Base-by-base conservation (phyloP, 2,888 invertebrate genomes). In the Andrena minutula region DNA sequence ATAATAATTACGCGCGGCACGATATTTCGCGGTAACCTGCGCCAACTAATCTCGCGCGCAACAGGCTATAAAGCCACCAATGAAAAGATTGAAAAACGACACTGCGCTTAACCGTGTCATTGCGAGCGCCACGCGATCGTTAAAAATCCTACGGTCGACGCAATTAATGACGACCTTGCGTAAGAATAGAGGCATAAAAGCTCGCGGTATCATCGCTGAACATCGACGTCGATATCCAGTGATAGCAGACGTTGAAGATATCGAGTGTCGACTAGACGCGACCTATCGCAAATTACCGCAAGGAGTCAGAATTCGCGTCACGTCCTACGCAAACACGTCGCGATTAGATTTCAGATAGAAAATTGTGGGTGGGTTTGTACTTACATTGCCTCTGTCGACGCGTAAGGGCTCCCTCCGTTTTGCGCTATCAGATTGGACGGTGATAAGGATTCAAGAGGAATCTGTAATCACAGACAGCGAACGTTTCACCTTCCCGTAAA, bases 371-470 rank as follows among this genome's bases (percentile, higher is more conserved):
- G 60, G 0, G 51, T 26, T 63, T 30, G 5, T 56, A 92, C 93
- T 91, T 83, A 94, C 93, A 89, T 90, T 79, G 90, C 89, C 51
- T 93, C 93, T n/a, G 89, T 88, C 2, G 91, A 81, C 4, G 88
- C 85, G 28, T 90, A 92, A 2, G 92, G 91, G 79, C 91, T 92
- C 56, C 90, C 90, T 72, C 89, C 89, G 80, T 88, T 93, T 60
- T 90, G 91, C 3, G 82, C 63, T 26, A 89, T 70, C 63, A 91
- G 63, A 82, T 81, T 86, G 10, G 91, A 77, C n/a, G 92, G 58
- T 28, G 91, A 88, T 75, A 93, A 81, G 28, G 92, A 89, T 28
- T 94, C 93, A 76, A 93, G 76, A 75, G 92, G 89, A 86, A 94
- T 93, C 94, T 94, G 81, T 35, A 87, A 88, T 16, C 63, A 75